Conservation (phyloP, 1,140 invertebrate species). For the Caerostris darwini region DNA sequence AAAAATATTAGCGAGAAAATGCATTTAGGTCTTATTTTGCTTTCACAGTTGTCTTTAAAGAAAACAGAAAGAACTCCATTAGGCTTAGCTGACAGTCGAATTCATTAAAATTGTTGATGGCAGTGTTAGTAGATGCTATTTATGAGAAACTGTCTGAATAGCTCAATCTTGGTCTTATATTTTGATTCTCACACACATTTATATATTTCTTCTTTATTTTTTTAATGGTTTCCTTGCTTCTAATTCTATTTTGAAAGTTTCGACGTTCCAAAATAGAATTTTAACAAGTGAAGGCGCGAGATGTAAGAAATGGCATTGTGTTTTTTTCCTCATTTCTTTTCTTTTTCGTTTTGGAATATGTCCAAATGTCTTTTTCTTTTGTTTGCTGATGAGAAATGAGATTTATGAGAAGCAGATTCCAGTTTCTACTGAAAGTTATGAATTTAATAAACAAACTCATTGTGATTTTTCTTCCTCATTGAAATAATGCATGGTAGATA, state of each 20-base stretch:
- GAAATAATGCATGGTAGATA: neutral
- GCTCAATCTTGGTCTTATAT: neutral
- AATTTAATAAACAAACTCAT: neutral
- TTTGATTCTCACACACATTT: neutral
- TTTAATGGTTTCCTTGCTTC: neutral
- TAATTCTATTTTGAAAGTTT: neutral
- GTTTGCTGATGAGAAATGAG: neutral
- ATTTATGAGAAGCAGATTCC: constrained; percentile 1
- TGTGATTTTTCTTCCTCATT: neutral
- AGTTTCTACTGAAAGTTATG: neutral
- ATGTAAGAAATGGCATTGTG: constrained; percentile 4
- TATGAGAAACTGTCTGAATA: neutral
- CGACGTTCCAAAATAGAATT: neutral
- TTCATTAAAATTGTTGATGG: constrained; percentile 21
- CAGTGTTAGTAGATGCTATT: neutral
- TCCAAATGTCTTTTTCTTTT: constrained; percentile 30
- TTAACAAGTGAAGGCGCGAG: constrained; percentile 7
- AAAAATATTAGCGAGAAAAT: too few relatives aligned
- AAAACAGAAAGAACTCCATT: neutral
- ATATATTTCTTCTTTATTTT: neutral
- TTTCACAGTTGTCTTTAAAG: too few relatives aligned
- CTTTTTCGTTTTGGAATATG: neutral
- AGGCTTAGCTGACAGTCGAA: neutral
- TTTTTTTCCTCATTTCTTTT: neutral
- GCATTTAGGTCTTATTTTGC: too few relatives aligned